These are phyloP conservation scores for Girardia tigrina DNA, from an alignment of 2,888 invertebrate species.

Conservation along the genomic window DNA sequence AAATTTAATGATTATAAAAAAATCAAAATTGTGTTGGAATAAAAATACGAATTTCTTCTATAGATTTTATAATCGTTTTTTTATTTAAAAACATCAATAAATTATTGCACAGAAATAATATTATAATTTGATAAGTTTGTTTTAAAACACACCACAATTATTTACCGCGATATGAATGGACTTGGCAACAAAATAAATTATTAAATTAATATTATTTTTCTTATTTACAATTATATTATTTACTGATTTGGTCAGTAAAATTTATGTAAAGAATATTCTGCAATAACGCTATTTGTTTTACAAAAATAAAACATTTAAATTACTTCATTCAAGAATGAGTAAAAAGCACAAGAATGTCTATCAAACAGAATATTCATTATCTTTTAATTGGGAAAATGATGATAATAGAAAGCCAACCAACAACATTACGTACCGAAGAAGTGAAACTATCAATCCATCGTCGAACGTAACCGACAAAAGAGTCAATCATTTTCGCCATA, in stretches of 20 bases:
- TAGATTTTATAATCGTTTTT: too few species aligned
- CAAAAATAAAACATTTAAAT: too few species aligned
- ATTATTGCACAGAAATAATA: too few species aligned
- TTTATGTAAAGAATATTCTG: too few species aligned
- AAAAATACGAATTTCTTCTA: too few species aligned
- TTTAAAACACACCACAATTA: background rate
- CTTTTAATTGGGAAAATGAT: background rate
- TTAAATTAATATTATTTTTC: background rate
- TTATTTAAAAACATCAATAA: too few species aligned
- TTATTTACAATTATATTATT: background rate
- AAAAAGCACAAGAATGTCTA: background rate
- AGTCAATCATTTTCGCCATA: background rate
- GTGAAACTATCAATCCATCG: background rate
- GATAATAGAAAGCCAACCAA: too few species aligned
- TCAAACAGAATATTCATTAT: constrained; percentile 14
- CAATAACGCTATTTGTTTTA: too few species aligned
- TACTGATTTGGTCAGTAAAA: background rate
- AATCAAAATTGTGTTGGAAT: too few species aligned
- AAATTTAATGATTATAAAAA: too few species aligned
- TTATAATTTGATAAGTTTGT: too few species aligned
- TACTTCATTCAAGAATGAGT: background rate
- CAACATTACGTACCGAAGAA: too few species aligned
- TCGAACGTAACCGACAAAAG: background rate
- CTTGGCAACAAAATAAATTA: background rate
- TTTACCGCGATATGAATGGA: constrained; percentile 19